Evolutionary conservation across 1,140 invertebrate species (phyloP), one percentile per base, ranked within the genome.

Genomic region (Eufriesea mexicana): DNA sequence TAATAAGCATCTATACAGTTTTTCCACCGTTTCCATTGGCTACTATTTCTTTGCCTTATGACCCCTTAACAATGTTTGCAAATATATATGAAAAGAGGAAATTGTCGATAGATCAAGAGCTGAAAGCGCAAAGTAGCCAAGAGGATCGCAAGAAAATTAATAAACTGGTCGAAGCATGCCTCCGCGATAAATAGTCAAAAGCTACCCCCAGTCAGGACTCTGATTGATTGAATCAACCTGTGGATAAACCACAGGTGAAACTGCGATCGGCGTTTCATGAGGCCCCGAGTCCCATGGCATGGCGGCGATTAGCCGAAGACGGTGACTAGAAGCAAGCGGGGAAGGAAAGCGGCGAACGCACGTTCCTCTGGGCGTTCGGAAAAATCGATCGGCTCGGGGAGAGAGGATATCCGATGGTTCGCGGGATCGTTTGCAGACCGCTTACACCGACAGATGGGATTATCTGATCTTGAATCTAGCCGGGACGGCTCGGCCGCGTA

Each of bases 391-490:
- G 74, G 59, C 81, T 68, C 70, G 68, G 76, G 66, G 76, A 88
- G 80, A 84, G 89, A 84, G 89, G 87, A 86, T 87, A 86, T 90
- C 89, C 91, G 85, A 91, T 90, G 90, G 90, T 90, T 92, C 89
- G 89, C 88, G 89, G 90, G 91, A 91, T 91, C 90, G 90, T 91
- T 90, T 91, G 90, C 90, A 89, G 89, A 86, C 84, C 90, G 90
- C 89, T 92, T 92, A 91, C 89, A 91, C 91, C 92, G 92, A 93
- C 92, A 92, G 92, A 92, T 92, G 92, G 90, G 90, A 93, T 92
- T 93, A 93, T 93, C 92, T 92, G 92, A 92, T 93, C 91, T 92
- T 90, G 91, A 93, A 92, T 93, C 91, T 92, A 92, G 91, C 88
- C 90, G 86, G 90, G 89, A 93, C 92, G 90, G 90, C 91, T 93